Percentiles rank a stretch among this genome's conserved stretches.
These are phyloP conservation scores for Lamellibrachia columna DNA, from an alignment of 2,888 invertebrate genomes.

Conservation along the genomic window DNA sequence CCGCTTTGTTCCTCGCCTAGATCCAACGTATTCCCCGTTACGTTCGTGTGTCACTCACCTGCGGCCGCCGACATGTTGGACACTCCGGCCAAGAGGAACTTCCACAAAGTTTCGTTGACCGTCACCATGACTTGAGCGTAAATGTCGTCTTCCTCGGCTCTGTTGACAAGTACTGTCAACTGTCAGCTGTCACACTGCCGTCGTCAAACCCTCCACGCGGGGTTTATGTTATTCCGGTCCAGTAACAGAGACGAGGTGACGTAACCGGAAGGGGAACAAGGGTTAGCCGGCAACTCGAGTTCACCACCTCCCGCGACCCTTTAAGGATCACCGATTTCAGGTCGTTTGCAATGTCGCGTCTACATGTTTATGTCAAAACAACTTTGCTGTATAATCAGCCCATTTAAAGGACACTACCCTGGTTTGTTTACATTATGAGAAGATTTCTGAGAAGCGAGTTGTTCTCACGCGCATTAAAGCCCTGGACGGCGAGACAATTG, in stretches of 20 bases:
- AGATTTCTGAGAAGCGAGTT: not conserved
- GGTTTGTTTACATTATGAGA: not conserved
- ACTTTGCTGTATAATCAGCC: not conserved
- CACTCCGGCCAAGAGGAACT: slow-evolving; percentile 50
- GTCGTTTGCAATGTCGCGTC: not conserved
- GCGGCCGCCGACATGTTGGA: slow-evolving; percentile 52
- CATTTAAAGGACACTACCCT: not conserved
- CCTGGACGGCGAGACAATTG: not conserved
- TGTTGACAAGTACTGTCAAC: not conserved
- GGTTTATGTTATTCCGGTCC: not conserved
- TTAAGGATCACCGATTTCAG: not conserved
- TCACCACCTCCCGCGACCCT: not conserved
- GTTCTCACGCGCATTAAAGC: not conserved
- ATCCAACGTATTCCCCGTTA: not conserved
- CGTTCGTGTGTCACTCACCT: slow-evolving; percentile 38
- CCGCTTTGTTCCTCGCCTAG: not conserved
- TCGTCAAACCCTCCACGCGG: not conserved
- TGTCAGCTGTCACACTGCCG: not conserved
- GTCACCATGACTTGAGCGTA: not conserved
- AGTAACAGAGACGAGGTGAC: too few species aligned
- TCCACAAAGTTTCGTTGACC: slow-evolving; percentile 45
- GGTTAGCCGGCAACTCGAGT: not conserved
- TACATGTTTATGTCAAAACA: not conserved
- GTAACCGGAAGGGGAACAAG: not conserved
- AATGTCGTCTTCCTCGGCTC: not conserved